Base-by-base conservation (phyloP, 2,797 vertebrate genomes). In the Rhinoraja longicauda region DNA sequence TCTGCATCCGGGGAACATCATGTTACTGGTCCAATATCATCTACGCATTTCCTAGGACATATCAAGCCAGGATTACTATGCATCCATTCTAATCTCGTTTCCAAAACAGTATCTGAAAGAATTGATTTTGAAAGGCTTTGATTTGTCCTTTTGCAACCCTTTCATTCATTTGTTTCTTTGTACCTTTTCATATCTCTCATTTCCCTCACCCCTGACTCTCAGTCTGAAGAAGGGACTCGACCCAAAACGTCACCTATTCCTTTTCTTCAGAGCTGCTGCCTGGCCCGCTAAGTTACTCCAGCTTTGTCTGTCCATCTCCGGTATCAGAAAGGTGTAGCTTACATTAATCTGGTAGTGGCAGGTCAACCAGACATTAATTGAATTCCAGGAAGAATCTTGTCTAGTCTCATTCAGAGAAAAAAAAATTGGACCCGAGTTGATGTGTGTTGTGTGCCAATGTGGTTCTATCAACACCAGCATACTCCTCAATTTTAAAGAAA, bases 381-480 rank as follows among this genome's bases (percentile, higher is more conserved):
- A 36, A 9, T 17, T 29, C 70, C 39, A 92, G 70, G 24, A 53
- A 19, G 64, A 75, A 73, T 1, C 12, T 57, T 53, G 12, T 26
- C 90, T 92, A 13, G 26, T 75, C 26, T n/a, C 12, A 92, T 15
- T 7, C 32, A 53, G 67, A 17, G 67, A 73, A 73, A 53, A 73
- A 53, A 6, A 12, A 21, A 21, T 72, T 91, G 90, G 15, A 72
- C 36, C 67, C 45, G 64, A 90, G n/a, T 72, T 90, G 36, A 3
- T 32, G 67, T 2, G 32, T 45, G 90, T 24, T 45, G 32, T 45
- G 45, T 10, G 8, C 88, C 67, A 73, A 9, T 29, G 70, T 39
- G 4, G 39, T 57, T 39, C 90, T 92, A 45, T 92, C 90, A 92
- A 75, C 90, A 57, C 90, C 90, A 92, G 32, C 90, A 92, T 72